These are phyloP conservation scores for Herpetotheres cachinnans DNA, from an alignment of 2,113 vertebrate genomes.

Conservation along the genomic window DNA sequence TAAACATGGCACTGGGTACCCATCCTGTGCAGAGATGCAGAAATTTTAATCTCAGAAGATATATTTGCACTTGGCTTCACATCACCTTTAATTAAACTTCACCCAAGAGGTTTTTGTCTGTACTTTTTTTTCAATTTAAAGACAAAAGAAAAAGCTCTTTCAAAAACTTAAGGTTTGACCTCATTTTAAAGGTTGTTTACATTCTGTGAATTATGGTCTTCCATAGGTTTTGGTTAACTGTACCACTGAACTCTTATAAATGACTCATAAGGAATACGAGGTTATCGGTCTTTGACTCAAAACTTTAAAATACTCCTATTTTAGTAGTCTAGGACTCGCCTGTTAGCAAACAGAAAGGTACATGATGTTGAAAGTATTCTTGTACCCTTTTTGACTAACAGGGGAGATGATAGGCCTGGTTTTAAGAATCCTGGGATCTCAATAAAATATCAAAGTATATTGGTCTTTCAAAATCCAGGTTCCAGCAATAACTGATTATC, in stretches of 20 bases:
- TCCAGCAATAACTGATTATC: neutral
- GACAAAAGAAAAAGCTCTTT: neutral
- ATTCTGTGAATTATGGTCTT: neutral
- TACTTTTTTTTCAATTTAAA: neutral
- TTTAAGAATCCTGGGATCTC: neutral
- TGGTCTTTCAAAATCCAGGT: neutral
- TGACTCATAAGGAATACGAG: neutral
- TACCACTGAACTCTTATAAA: neutral
- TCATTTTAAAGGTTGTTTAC: neutral
- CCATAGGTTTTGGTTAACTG: neutral
- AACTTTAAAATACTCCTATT: neutral
- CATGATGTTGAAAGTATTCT: neutral
- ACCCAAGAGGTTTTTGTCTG: neutral
- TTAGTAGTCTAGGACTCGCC: neutral
- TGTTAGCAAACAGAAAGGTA: neutral
- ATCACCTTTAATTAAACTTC: conserved; percentile 39
- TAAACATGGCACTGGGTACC: conserved; percentile 6
- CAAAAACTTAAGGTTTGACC: neutral
- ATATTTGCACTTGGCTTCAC: neutral
- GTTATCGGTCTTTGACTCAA: neutral
- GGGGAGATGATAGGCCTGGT: neutral
- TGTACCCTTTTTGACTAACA: neutral
- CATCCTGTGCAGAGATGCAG: conserved; percentile 20
- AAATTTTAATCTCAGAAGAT: conserved; percentile 40
- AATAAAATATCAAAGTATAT: neutral